These are phyloP conservation scores for Macaca fascicularis DNA, from an alignment of 2,113 vertebrate genomes.

Conservation along the genomic window T2T-MFA8v1.1 NC_088391.1:21943501-21944000, in stretches of 20 bases:
- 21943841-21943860: background rate
- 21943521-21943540: background rate
- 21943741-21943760: background rate
- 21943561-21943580: too few relatives aligned
- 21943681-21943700: too few relatives aligned
- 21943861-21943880: background rate
- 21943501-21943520: background rate
- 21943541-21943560: background rate
- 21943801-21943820: background rate
- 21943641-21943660: too few relatives aligned
- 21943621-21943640: too few relatives aligned
- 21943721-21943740: background rate
- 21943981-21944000: background rate
- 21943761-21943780: background rate
- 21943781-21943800: background rate
- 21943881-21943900: background rate
- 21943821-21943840: background rate
- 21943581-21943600: too few relatives aligned
- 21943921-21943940: background rate
- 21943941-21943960: background rate
- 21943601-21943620: too few relatives aligned
- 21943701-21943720: background rate
- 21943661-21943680: too few relatives aligned
- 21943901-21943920: background rate
- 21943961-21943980: background rate